Percentiles rank a stretch among this genome's conserved stretches.
phyloP scores from a whole-genome alignment of 1,140 invertebrate genomes.

The Chironomus tepperi region DNA sequence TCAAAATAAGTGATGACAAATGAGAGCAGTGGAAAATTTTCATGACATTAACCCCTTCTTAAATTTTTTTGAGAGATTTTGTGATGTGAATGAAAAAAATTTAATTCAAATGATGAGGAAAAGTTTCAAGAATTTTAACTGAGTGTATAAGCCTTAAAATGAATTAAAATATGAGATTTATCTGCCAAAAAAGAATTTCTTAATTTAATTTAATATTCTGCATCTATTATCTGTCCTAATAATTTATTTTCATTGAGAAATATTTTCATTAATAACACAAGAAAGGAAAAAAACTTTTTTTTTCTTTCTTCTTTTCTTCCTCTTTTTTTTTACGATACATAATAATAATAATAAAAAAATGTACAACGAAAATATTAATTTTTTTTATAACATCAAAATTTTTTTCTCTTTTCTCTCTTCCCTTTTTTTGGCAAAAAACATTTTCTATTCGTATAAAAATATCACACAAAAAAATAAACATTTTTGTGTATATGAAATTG shows the following conservation, averaged over 20 bases:
- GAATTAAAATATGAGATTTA: no score
- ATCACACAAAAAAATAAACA: background rate
- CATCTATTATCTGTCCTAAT: background rate
- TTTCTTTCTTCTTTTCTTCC: slow-evolving; percentile 26
- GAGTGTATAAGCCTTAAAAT: no score
- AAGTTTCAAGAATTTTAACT: no score
- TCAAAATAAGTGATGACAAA: no score
- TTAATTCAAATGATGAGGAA: no score
- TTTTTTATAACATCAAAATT: background rate
- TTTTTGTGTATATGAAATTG: background rate
- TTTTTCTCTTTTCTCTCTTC: background rate
- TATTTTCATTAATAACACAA: slow-evolving; percentile 25
- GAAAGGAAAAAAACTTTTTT: background rate
- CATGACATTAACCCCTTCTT: no score
- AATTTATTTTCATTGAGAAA: slow-evolving; percentile 20
- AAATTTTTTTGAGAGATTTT: no score
- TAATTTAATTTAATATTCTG: background rate
- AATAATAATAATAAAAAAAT: slow-evolving; percentile 24
- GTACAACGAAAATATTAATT: background rate
- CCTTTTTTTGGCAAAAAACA: slow-evolving; percentile 25
- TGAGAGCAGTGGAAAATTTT: no score
- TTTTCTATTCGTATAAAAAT: background rate
- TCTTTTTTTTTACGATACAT: slow-evolving; percentile 3
- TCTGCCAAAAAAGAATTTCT: no score
- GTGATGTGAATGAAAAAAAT: no score